These are phyloP conservation scores for Haplochromis burtoni DNA, from an alignment of 2,113 vertebrate genomes.

Conservation along the genomic window DNA sequence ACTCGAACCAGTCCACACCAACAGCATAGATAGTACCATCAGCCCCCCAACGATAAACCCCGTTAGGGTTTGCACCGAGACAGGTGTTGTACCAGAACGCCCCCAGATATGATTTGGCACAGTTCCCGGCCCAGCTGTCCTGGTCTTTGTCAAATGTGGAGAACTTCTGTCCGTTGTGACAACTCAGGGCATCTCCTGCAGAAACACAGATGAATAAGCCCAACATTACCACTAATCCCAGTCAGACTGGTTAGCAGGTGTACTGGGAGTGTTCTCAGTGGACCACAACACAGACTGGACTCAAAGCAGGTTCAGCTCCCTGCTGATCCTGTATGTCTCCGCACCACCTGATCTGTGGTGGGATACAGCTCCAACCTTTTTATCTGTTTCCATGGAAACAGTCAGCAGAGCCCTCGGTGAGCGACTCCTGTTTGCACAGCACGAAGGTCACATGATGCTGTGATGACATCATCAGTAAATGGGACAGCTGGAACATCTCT, in stretches of 20 bases:
- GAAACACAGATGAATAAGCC: not conserved
- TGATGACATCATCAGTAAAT: not conserved
- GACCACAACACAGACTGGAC: not conserved
- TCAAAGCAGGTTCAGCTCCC: not conserved
- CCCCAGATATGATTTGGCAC: not conserved
- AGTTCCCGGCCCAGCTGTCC: not conserved
- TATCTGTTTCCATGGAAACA: not conserved
- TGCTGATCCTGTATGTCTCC: not conserved
- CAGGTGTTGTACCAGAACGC: not conserved
- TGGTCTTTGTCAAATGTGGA: not conserved
- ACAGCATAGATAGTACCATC: fast-evolving
- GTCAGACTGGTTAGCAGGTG: not conserved
- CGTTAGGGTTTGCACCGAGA: not conserved
- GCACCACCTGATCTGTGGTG: not conserved
- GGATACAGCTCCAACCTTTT: not conserved
- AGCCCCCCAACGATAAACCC: conserved; percentile 10
- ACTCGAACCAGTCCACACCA: fast-evolving
- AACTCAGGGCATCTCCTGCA: not conserved
- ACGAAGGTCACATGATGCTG: not conserved
- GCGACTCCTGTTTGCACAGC: not conserved
- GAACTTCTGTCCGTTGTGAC: not conserved
- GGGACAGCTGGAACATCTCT: not conserved
- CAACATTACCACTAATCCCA: not conserved
- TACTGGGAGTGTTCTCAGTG: not conserved
- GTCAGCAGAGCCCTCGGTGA: not conserved